phyloP scores from a whole-genome alignment of 2,888 invertebrate species.

The Coelogynopora nodosa region DNA sequence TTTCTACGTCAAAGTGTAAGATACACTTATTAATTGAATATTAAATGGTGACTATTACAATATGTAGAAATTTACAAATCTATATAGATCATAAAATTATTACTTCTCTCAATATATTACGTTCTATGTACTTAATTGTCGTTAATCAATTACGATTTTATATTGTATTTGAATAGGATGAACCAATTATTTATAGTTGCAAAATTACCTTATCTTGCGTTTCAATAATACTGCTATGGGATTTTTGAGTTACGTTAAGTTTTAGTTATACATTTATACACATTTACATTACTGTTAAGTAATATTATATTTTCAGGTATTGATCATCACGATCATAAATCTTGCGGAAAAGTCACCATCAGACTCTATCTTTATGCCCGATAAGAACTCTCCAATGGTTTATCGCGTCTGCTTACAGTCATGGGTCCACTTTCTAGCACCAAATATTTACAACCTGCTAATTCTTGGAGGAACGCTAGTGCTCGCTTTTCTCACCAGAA shows the following conservation, averaged over 20 bases:
- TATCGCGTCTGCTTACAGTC: neutral
- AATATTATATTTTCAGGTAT: neutral
- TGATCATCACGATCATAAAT: neutral
- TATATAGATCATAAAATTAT: too few species aligned
- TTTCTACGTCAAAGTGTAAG: too few species aligned
- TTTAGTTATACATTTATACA: neutral
- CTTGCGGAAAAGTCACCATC: neutral
- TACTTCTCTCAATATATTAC: too few species aligned
- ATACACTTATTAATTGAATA: too few species aligned
- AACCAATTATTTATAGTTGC: neutral
- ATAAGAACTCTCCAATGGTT: neutral
- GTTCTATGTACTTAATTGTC: too few species aligned
- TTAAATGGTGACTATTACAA: too few species aligned
- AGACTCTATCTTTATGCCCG: neutral
- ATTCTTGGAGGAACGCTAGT: conserved; percentile 51
- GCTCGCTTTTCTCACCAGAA: conserved; percentile 54
- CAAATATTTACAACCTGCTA: conserved; percentile 36
- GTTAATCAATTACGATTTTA: too few species aligned
- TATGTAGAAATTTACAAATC: too few species aligned
- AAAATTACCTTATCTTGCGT: neutral
- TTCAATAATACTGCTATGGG: too few species aligned
- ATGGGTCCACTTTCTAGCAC: neutral
- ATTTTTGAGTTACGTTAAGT: too few species aligned
- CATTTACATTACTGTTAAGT: too few species aligned
- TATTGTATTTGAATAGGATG: neutral